Conservation (phyloP, 2,113 vertebrate genomes). For the Podocnemis expansa region DNA sequence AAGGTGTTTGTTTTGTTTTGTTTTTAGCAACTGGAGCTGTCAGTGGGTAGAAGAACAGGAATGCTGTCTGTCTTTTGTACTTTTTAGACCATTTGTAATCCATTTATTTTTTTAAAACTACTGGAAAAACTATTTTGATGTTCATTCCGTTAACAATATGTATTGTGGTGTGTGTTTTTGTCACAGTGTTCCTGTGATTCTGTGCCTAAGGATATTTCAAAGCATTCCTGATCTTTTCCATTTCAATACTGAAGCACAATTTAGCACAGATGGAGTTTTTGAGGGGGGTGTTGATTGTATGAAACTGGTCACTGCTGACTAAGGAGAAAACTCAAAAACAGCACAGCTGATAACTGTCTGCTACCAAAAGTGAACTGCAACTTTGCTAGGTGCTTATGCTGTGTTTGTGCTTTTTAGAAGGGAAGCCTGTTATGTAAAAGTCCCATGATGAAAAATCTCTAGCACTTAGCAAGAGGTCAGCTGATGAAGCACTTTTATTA, state of each 20-base stretch:
- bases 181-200: background rate
- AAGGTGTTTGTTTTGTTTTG: background rate
- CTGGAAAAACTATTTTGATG: background rate
- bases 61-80: background rate
- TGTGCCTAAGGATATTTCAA: background rate
- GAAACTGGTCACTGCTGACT: background rate
- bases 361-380: background rate
- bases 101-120: fast-evolving
- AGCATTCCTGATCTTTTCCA: background rate
- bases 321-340: background rate
- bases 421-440: background rate
- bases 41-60: background rate
- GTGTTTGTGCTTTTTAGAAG: background rate
- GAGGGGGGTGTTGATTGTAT: background rate
- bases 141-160: background rate
- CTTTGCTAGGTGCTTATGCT: background rate
- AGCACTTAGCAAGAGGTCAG: background rate
- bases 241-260: background rate
- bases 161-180: background rate
- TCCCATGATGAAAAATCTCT: background rate
- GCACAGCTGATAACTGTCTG: background rate
- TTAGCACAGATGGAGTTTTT: background rate
- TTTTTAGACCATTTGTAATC: background rate
- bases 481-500: background rate
- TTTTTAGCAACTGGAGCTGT: background rate